Percentiles rank a stretch among this genome's conserved stretches.
phyloP scores from a whole-genome alignment of 2,113 vertebrate genomes.

The Clarias gariepinus region DNA sequence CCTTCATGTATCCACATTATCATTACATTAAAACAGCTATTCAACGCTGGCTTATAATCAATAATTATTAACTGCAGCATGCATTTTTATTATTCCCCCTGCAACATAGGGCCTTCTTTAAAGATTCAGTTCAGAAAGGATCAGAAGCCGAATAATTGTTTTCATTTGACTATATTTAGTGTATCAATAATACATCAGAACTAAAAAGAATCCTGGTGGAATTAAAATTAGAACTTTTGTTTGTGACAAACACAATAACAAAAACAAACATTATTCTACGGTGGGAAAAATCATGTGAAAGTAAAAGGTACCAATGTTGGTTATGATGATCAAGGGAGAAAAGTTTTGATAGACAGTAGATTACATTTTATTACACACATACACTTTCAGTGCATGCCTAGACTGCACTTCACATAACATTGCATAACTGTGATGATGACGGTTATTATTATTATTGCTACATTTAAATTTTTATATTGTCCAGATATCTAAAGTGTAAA shows the following conservation, averaged over 20 bases:
- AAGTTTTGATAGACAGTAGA: background rate
- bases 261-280: background rate
- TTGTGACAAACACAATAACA: background rate
- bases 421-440: background rate
- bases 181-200: too few relatives aligned
- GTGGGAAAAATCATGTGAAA: background rate
- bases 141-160: background rate
- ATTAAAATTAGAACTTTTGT: background rate
- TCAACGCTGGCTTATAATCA: slow-evolving; percentile 42
- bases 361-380: background rate
- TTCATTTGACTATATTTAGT: background rate
- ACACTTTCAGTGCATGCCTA: background rate
- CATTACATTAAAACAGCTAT: slow-evolving; percentile 62
- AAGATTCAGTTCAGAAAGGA: background rate
- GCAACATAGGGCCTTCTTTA: background rate
- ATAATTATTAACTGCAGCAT: slow-evolving; percentile 26
- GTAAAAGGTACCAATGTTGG: background rate
- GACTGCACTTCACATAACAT: background rate
- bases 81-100: slow-evolving; percentile 6
- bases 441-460: background rate
- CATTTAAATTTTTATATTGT: background rate
- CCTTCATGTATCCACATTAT: slow-evolving; percentile 61
- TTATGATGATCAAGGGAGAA: background rate
- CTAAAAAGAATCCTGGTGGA: background rate
- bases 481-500: background rate